Conservation (phyloP, 35 echinoderm and acorn worm genomes). For the Amphiura filiformis region DNA sequence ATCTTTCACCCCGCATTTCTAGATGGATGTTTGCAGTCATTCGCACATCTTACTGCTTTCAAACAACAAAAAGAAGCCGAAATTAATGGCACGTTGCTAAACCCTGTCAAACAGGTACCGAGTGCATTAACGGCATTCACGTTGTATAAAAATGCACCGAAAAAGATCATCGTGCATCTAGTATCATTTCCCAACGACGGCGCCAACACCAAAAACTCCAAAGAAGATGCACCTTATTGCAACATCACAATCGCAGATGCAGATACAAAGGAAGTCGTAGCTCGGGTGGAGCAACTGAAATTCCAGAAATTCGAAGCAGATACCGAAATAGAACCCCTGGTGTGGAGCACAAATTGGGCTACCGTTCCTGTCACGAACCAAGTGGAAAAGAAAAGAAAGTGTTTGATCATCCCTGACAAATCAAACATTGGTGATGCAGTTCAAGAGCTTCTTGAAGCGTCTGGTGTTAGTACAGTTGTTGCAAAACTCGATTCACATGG, state of each 20-base stretch:
- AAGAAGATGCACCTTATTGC: background rate
- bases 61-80: background rate
- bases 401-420: background rate
- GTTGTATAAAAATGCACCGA: background rate
- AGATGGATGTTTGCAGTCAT: slow-evolving; percentile 20
- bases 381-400: background rate
- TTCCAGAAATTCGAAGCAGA: background rate
- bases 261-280: background rate
- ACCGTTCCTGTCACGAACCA: background rate
- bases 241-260: background rate
- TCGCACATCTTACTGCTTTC: background rate
- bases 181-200: background rate
- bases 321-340: background rate
- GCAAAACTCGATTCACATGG: background rate
- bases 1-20: slow-evolving; percentile 49
- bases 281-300: background rate
- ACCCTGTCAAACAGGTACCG: background rate
- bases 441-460: background rate
- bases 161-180: background rate
- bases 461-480: background rate
- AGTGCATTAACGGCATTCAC: background rate
- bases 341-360: background rate
- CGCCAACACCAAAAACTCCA: too few species aligned
- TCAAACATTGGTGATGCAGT: background rate
- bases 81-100: background rate